phyloP scores from a whole-genome alignment of 2,888 invertebrate genomes.

The Agapostemon virescens region DNA sequence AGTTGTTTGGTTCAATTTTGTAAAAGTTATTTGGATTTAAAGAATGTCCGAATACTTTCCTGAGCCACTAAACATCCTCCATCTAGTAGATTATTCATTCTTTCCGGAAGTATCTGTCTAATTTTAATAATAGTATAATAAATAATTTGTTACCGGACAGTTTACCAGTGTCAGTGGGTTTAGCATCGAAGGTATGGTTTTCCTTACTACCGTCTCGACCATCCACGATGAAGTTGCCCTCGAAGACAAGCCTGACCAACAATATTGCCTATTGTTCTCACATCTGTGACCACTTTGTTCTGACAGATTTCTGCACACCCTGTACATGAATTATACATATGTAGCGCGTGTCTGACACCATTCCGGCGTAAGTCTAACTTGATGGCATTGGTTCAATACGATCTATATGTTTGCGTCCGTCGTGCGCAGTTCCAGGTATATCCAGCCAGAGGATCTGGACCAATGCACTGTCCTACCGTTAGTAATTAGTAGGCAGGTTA shows the following conservation, averaged over 20 bases:
- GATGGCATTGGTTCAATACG: slow-evolving; percentile 35
- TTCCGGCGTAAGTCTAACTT: slow-evolving; percentile 35
- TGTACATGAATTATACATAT: background rate
- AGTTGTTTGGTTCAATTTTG: too few species aligned
- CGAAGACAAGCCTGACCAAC: background rate
- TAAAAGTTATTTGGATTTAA: too few species aligned
- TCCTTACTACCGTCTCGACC: background rate
- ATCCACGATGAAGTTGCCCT: background rate
- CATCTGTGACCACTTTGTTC: background rate
- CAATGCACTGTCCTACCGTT: slow-evolving; percentile 29
- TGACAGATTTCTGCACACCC: background rate
- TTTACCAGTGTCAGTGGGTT: too few species aligned
- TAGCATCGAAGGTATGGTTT: background rate
- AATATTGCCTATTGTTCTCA: background rate
- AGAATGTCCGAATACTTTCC: too few species aligned
- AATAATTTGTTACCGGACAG: too few species aligned
- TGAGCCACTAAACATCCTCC: too few species aligned
- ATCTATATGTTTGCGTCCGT: slow-evolving; percentile 41
- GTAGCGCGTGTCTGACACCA: slow-evolving; percentile 18
- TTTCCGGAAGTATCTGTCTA: too few species aligned
- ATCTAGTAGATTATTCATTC: too few species aligned
- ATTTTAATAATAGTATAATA: too few species aligned
- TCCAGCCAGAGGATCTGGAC: slow-evolving; percentile 38
- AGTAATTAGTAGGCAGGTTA: slow-evolving; percentile 49
- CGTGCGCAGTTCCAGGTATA: slow-evolving; percentile 35